These are phyloP conservation scores for Calvadosia cruxmelitensis DNA, from an alignment of 30 jellyfish, hydroid and myxozoan genomes.

Conservation along the genomic window DNA sequence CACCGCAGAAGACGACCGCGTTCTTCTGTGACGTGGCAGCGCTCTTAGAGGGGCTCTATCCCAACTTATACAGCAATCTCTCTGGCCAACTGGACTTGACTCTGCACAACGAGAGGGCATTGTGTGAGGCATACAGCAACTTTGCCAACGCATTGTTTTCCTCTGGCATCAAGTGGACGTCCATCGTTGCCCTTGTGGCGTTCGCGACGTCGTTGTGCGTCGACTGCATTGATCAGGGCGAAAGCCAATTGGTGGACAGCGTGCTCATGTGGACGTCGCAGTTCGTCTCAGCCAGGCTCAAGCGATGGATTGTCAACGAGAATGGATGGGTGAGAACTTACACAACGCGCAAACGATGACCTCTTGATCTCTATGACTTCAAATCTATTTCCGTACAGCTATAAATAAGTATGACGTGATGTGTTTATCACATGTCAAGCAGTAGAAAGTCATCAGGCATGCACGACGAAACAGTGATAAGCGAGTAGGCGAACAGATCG, in stretches of 20 bases:
- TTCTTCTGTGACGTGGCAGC: neutral
- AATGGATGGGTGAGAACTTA: neutral
- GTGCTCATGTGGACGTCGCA: neutral
- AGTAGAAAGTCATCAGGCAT: too few relatives aligned
- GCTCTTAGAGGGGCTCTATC: neutral
- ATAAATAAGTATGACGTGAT: too few relatives aligned
- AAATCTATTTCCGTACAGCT: too few relatives aligned
- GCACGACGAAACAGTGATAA: too few relatives aligned
- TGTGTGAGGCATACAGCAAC: neutral
- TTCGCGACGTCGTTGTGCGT: neutral
- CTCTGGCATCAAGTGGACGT: neutral
- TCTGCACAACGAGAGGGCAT: neutral
- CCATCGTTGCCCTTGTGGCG: neutral
- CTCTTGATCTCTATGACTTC: too few relatives aligned
- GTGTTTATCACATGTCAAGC: too few relatives aligned
- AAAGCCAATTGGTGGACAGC: neutral
- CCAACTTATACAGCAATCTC: neutral
- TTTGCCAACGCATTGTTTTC: neutral
- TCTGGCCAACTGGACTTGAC: neutral
- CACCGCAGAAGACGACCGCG: neutral
- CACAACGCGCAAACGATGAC: too few relatives aligned
- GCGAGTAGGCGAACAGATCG: too few relatives aligned
- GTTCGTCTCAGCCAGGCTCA: neutral
- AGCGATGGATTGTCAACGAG: neutral
- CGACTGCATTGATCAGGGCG: neutral